Base-by-base conservation (phyloP, 2,797 vertebrate genomes). In the Anomalospiza imberbis region DNA sequence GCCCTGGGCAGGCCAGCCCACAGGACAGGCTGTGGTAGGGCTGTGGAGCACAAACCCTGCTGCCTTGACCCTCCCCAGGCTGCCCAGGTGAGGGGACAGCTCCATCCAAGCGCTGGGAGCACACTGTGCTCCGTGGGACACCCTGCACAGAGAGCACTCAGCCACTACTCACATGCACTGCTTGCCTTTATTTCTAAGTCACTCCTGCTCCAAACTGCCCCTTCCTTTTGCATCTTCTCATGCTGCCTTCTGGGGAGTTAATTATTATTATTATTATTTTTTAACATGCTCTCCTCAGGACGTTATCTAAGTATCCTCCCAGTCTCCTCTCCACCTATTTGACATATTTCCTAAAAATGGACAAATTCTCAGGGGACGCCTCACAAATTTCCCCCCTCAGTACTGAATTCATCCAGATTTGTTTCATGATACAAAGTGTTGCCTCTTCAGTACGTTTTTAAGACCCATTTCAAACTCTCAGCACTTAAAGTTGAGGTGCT, bases 71-170 rank as follows among this genome's bases (percentile, higher is more conserved):
- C 16, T 25, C 18, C 21, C 31, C 7, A 7, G 50, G 28, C 55
- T 0, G 55, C 55, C 55, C 55, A 58, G 55, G 34, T 12, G 12
- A 53, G 40, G 24, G 40, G 26, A 44, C 55, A 80, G 88, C n/a
- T 73, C 53, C 75, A 9, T 4, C 8, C 3, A 16, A 14, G 25
- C 32, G 28, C 17, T 7, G 21, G 47, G 57, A 63, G 24, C 31
- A 34, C 0, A 0, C 29, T 55, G 48, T 1, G 5, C 36, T 12
- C 70, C 6, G 0, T 2, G 17, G 54, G 48, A 42, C 36, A 53
- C 2, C 18, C 38, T 78, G 47, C 2, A 0, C 36, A 40, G 31
- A 9, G 21, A 50, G 48, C 57, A 17, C 36, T 48, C 3, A 1
- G 21, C 22, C 1, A 0, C 73, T 50, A 20, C 50, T 10, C 0